Percentiles rank a stretch among this genome's conserved stretches.
Conservation (phyloP, 1,140 invertebrate genomes). For the Leptopilina boulardi region DNA sequence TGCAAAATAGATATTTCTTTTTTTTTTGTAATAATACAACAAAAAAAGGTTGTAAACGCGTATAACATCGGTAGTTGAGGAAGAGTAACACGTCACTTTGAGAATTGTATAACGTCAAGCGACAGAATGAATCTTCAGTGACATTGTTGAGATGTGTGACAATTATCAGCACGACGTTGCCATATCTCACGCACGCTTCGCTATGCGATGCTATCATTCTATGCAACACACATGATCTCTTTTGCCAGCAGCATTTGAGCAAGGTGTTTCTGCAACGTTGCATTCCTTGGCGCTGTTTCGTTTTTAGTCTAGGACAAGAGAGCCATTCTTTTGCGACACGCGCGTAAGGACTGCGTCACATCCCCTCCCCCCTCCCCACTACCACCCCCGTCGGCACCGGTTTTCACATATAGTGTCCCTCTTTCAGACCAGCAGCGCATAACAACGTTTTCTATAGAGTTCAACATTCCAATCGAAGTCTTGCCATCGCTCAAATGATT, state of each 20-base stretch:
- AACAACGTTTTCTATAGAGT: not conserved
- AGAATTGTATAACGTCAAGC: conserved; percentile 43
- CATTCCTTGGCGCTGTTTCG: conserved; percentile 72
- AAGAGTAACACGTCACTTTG: conserved; percentile 55
- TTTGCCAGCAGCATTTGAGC: conserved; percentile 50
- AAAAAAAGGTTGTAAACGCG: not conserved
- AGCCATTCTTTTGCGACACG: conserved; percentile 72
- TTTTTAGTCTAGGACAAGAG: conserved; percentile 72
- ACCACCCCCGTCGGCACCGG: not conserved
- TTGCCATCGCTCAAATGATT: conserved; percentile 25
- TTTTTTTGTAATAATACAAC: not conserved
- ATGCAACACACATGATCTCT: conserved; percentile 36
- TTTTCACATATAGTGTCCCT: not conserved
- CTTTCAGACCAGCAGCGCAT: not conserved
- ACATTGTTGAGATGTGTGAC: conserved; percentile 70
- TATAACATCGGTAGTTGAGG: conserved; percentile 3
- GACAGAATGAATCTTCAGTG: conserved; percentile 59
- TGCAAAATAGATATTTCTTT: not conserved
- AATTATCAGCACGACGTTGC: conserved; percentile 68
- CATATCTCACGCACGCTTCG: conserved; percentile 67
- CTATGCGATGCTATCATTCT: conserved; percentile 43
- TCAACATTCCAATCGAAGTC: conserved; percentile 31
- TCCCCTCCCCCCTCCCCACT: conserved; percentile 40
- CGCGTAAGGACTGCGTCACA: conserved; percentile 65
- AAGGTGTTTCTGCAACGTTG: conserved; percentile 71